Base-by-base conservation (phyloP, 1,140 invertebrate species). In the Neomicropteryx cornuta region DNA sequence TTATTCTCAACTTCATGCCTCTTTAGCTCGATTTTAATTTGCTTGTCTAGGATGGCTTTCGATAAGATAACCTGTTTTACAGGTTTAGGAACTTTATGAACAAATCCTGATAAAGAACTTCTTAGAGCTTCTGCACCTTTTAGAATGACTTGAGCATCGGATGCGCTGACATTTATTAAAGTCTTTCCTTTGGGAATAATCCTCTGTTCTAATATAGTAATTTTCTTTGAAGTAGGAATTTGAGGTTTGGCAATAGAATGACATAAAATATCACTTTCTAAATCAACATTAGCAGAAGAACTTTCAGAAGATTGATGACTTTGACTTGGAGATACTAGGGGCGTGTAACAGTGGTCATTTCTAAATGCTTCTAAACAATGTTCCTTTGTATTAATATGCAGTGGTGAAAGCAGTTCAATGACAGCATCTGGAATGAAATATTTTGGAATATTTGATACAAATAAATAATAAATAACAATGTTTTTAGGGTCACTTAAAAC, bases 261-360 rank as follows among this genome's bases (percentile, higher is more conserved):
- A 29, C 59, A 56, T 36, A 53, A 56, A 28, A 65, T 63, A 47
- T 65, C 55, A 51, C 62, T 58, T 32, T 62, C 50, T 6, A 59
- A 53, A 41, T 66, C 60, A 52, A 58, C 55, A 57, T 54, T 61
- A 35, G 43, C 44, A 38, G 47, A 29, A 38, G 50, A 55, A 42
- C 42, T 46, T 10, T 65, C 60, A 51, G 36, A 58, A n/a, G n/a
- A n/a, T 42, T 57, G 53, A 36, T 56, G 53, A 33, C 53, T 28
- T 14, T 72, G 68, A 45, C 62, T 68, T 13, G 71, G 70, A 14
- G 72, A 72, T 30, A 67, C 75, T 21, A 72, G 67, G 14, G 73
- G 67, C 37, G 76, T 79, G 47, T 79, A 79, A 46, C 77, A 77
- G 52, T 79, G 77, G 54, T 79, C 77, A 59, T 78, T 76, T 48